Evolutionary conservation across 2,113 vertebrate species (phyloP), one percentile per base, ranked within the genome.

Genomic region (Macquaria australasica): DNA sequence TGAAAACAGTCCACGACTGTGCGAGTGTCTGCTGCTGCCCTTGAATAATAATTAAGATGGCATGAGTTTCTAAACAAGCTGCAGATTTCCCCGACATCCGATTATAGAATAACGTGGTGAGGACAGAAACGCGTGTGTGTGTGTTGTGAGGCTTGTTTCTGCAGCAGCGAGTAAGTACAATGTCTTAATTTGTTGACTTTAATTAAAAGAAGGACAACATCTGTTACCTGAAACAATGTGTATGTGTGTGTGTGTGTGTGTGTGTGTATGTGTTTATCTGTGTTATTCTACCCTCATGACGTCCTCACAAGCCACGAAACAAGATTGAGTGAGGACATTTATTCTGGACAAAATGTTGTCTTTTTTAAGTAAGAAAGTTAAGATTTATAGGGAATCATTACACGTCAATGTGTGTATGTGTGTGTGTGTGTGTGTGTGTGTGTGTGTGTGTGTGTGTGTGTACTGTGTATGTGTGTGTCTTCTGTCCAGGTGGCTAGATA

Each of bases 401-500:
- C 5, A 41, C 3, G 14, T 55, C 15, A 73, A 5, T 31, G 18
- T 53, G 23, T 23, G 14, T 31, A 45, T 77, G 43, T 88, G 68
- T 56, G 58, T 63, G 55, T 70, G 34, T 75, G 39, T 37, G 18
- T 53, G 23, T 28, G 14, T 37, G 69, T 66, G 50, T 50, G 55
- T 31, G 55, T 81, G 43, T 88, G 68, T 56, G 58, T 63, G 45
- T 64, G 25, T 75, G 39, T 69, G 25, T 31, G 28, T 31, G 28
- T 31, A 31, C 28, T 31, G 28, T 31, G 28, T 31, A 31, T 31
- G 28, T 41, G 56, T 20, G 12, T 68, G 70, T 56, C 5, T 68
- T 51, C 14, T 41, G 53, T 84, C 91, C 91, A 94, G 93, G 91
- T 91, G 91, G 90, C 78, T 37, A 78, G 82, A 89, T 93, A 94